These are phyloP conservation scores for Dermochelys coriacea DNA, from an alignment of 2,797 vertebrate species.

Conservation along the genomic window DNA sequence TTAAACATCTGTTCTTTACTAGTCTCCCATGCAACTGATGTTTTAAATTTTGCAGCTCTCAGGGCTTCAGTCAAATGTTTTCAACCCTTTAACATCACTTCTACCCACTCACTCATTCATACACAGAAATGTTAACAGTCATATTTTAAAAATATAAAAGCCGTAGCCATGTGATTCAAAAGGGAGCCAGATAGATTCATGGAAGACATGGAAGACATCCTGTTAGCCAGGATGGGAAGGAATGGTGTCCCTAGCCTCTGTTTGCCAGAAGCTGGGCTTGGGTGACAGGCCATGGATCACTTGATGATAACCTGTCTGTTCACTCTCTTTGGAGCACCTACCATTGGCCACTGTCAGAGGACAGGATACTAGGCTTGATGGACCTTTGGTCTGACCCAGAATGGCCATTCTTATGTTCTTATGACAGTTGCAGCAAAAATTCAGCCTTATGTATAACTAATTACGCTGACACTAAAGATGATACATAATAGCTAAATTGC, in stretches of 20 bases:
- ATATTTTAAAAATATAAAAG: conserved; percentile 33
- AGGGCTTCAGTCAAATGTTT: background rate
- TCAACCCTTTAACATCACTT: background rate
- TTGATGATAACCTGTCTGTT: too few relatives aligned
- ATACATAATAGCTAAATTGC: conserved; percentile 48
- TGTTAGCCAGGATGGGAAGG: too few relatives aligned
- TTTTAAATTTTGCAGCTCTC: background rate
- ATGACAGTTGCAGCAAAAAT: conserved; percentile 42
- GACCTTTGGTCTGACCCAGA: too few relatives aligned
- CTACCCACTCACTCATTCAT: background rate
- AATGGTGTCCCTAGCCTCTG: too few relatives aligned
- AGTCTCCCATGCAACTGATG: background rate
- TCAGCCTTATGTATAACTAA: conserved; percentile 62
- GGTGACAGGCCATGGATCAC: too few relatives aligned
- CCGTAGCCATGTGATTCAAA: background rate
- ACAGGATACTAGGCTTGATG: too few relatives aligned
- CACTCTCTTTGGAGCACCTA: too few relatives aligned
- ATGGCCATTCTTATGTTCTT: too few relatives aligned
- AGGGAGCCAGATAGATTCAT: too few relatives aligned
- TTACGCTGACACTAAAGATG: conserved; percentile 27
- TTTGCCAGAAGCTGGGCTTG: too few relatives aligned
- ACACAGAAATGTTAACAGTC: background rate
- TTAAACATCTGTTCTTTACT: background rate
- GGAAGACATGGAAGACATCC: too few relatives aligned
- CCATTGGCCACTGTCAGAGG: too few relatives aligned